Conservation (phyloP, 23 tunicate species). For the Ciona savignyi region DNA sequence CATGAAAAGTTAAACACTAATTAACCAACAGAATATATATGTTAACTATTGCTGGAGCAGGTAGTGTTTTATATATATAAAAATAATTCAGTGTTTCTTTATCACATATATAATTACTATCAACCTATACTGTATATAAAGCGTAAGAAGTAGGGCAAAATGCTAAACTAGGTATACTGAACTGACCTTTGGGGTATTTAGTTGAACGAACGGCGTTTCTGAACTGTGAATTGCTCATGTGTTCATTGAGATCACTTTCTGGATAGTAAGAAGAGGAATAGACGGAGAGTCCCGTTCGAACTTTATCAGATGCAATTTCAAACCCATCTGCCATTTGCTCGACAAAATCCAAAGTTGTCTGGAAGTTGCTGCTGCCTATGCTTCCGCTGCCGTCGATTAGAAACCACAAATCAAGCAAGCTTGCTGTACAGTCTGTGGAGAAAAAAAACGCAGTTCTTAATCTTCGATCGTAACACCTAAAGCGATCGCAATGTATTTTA, state of each 20-base stretch:
- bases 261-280: not conserved
- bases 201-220: constrained; percentile 5
- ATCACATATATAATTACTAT: too few species aligned
- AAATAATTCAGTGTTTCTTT: too few species aligned
- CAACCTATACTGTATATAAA: too few species aligned
- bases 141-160: too few species aligned
- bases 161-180: too few species aligned
- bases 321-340: constrained; percentile 5
- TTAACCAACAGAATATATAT: too few species aligned
- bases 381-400: constrained; percentile 16
- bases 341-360: constrained; percentile 11
- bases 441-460: too few species aligned
- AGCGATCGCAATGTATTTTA: too few species aligned
- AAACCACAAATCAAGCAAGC: not conserved
- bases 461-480: too few species aligned
- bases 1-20: too few species aligned
- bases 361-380: constrained; percentile 12
- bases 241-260: constrained; percentile 7
- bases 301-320: constrained; percentile 6
- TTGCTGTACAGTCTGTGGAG: not conserved
- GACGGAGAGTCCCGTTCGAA: constrained; percentile 23
- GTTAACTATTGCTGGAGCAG: too few species aligned
- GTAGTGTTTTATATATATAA: too few species aligned
- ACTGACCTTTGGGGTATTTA: constrained; percentile 16
- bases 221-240: constrained; percentile 11